Evolutionary conservation across 2,888 invertebrate genomes (phyloP), one percentile per base, ranked within the genome.

Genomic region (Phortica magna): DNA sequence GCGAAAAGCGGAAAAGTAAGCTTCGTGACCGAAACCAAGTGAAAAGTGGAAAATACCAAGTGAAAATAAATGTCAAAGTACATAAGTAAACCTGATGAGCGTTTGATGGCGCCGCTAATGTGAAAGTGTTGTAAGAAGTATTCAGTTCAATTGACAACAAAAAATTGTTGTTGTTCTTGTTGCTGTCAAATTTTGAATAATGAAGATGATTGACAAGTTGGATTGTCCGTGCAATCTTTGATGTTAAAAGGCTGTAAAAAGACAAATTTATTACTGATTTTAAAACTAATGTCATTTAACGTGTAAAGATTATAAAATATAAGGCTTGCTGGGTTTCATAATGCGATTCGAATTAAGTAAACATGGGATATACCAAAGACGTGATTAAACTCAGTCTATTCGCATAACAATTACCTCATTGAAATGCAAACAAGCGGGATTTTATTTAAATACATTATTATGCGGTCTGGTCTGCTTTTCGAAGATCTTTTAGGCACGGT

Each of bases 371-470:
- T 31, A 31, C 31, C 31, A 31, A 31, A 31, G 31, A 31, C 31
- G 31, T 31, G 31, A 31, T 31, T 31, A 31, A 31, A 31, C 1
- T 31, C 5, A 31, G 31, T 31, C 31, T 31, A 31, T 4, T 31
- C 5, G 31, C 81, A 83, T 81, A 77, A 79, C 81, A 81, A 84
- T 81, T 80, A 79, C 78, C 84, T 83, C 84, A 86, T 85, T 85
- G 85, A 86, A 83, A 85, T 85, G 83, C 84, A 83, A 85, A 86
- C 84, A 82, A 81, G 84, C 72, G 71, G 74, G 72, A 76, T 79
- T 84, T 31, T 31, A 82, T 81, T 79, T 83, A 76, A 76, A 77
- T 80, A 77, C 75, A 80, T 75, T 83, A 85, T 81, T 31, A 83
- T 80, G 82, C 74, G 80, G 81, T 80, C 83, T 76, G 81, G 83